Base-by-base conservation (phyloP, 2,888 invertebrate genomes). In the Hylaea fasciaria region DNA sequence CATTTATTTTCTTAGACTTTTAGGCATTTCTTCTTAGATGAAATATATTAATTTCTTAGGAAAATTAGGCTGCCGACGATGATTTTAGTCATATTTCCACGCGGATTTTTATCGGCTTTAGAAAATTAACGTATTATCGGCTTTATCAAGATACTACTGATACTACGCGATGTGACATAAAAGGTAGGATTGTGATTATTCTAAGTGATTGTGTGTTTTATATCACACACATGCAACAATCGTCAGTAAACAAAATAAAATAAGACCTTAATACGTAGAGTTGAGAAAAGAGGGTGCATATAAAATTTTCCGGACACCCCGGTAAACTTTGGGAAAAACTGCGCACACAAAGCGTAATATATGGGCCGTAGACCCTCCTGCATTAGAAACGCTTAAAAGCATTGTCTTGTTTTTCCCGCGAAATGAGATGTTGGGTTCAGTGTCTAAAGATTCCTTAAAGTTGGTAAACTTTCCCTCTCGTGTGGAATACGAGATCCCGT, bases 321-420 rank as follows among this genome's bases (percentile, higher is more conserved):
- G 54, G 63, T 52, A 73, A 78, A 74, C 74, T 73, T 78, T 68
- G 69, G 72, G 69, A 73, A 74, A 77, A 74, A 69, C 68, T 74
- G 74, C 69, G 71, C 68, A 73, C 71, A 73, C 71, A 70, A 72
- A 76, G 73, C 76, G 73, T 78, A 78, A 83, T 85, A 81, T 83
- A 85, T 81, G 81, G 80, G 77, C 70, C 71, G 72, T 72, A 78
- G 82, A 77, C 82, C 86, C 83, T 75, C 81, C 70, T 77, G 80
- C 82, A 82, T 82, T 82, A 85, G 80, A 86, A 86, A 81, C 82
- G 82, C 82, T 88, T 90, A 87, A 91, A 89, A 91, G 91, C 91
- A 85, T 91, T 89, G 87, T 89, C 91, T 89, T 90, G 91, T 91
- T 83, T 80, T 83, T 77, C 77, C 70, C 73, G 69, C 70, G 68